A percentile compares a stretch with the other conserved stretches of the same genome.
phyloP scores from a whole-genome alignment of 1,140 invertebrate genomes.

The Eriocheir sinensis region DNA sequence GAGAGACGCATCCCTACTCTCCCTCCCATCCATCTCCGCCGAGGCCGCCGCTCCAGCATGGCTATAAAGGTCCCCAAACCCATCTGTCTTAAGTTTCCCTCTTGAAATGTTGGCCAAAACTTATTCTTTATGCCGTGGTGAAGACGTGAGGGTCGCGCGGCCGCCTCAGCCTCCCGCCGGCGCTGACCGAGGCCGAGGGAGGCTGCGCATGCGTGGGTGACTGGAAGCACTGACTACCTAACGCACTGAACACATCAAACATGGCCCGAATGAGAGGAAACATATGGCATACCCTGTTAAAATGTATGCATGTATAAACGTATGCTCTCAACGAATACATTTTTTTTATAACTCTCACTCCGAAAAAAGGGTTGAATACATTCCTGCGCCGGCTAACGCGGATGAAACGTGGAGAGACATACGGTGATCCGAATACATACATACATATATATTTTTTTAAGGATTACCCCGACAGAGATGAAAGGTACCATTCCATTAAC shows the following conservation, averaged over 20 bases:
- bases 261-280: background rate
- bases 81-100: conserved; percentile 24
- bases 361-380: no score
- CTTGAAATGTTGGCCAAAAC: conserved; percentile 16
- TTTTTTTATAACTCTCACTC: background rate
- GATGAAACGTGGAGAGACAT: no score
- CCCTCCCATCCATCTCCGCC: background rate
- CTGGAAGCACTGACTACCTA: background rate
- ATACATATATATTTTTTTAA: no score
- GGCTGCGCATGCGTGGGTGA: no score
- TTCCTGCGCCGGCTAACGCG: no score
- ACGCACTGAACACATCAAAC: background rate
- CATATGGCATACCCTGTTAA: background rate
- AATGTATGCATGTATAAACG: background rate
- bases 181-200: background rate
- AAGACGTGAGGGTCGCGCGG: conserved; percentile 7
- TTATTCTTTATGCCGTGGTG: conserved; percentile 24
- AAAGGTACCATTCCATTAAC: no score
- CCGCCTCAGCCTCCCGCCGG: background rate
- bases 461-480: no score
- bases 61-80: conserved; percentile 22
- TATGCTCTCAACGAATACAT: background rate
- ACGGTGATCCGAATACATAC: no score
- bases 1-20: background rate
- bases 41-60: background rate